These are phyloP conservation scores for Mystacides longicornis DNA, from an alignment of 2,888 invertebrate genomes.

Conservation along the genomic window DNA sequence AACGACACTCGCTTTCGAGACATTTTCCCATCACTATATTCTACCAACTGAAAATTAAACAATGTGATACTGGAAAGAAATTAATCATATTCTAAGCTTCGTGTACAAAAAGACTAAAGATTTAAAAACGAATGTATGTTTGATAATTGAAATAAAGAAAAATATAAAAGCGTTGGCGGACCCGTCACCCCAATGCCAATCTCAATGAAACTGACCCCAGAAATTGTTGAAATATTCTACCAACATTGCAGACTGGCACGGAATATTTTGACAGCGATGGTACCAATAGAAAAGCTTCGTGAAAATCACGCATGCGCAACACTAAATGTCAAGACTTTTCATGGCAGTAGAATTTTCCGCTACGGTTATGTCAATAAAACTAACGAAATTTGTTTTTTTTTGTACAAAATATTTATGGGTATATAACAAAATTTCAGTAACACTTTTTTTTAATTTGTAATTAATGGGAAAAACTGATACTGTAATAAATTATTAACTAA, in stretches of 20 bases:
- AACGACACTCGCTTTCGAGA: background rate
- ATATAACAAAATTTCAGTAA: too few species aligned
- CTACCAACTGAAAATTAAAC: background rate
- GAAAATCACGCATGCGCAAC: background rate
- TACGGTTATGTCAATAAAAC: too few species aligned
- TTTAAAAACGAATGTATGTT: background rate
- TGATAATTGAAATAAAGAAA: background rate
- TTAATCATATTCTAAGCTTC: background rate
- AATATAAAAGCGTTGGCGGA: background rate
- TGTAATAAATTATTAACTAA: too few species aligned
- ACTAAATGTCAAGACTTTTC: background rate
- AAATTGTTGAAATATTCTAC: background rate
- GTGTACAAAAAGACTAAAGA: background rate
- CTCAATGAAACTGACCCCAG: conserved; percentile 2
- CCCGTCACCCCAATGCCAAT: background rate
- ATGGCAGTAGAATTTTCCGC: background rate
- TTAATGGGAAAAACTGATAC: too few species aligned
- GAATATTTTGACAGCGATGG: background rate
- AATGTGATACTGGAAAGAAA: background rate
- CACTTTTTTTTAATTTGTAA: too few species aligned
- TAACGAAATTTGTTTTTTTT: too few species aligned
- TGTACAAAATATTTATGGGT: too few species aligned
- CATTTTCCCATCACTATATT: background rate
- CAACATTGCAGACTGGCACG: background rate
- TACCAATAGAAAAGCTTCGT: background rate